Base-by-base conservation (phyloP, 30 jellyfish, hydroid and myxozoan species). In the Cassiopea xamachana region DNA sequence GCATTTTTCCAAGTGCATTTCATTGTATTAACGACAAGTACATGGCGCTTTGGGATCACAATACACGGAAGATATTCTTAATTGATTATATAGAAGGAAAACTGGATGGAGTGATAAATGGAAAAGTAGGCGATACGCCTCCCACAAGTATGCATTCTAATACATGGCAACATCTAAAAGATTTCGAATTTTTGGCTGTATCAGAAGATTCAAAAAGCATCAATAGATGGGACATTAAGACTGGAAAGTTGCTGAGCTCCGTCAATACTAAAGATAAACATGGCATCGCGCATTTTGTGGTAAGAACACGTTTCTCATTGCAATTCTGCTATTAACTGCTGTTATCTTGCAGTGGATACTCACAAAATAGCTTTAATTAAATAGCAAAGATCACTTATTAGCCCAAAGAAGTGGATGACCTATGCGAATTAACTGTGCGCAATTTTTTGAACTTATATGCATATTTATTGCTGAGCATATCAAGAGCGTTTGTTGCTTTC, bases 1-100 rank as follows among this genome's bases (percentile, higher is more conserved):
- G 93, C 7, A 14, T 89, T 59, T 94, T 84, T 75, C 92, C 98
- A 47, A 62, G 87, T 8, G 93, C 96, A 18, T 17, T 94, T 16
- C 51, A 59, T 45, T 83, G 58, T 59, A 79, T 85, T 9, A 94
- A 86, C 76, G 92, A 86, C 46, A 13, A 51, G 55, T 83, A 81
- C 75, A 18, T 86, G 75, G 86, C 85, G 1, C 13, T 86, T 1
- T 94, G 92, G 92, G 97, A 89, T 17, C 50, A 86, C 84, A 47
- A 43, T 39, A 69, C 92, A 68, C 87, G 92, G 48, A 71, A 76
- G 86, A 68, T 90, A 7, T 80, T 75, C 68, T 75, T 87, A 0
- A 27, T 94, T 49, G 94, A 94, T 87, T 85, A 70, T 77, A n/a
- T 68, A 14, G 92, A 55, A 1, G 89, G 71, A 7, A 86, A 85